Conservation (phyloP, 2,797 vertebrate genomes). For the Schizopygopsis pylzovi region DNA sequence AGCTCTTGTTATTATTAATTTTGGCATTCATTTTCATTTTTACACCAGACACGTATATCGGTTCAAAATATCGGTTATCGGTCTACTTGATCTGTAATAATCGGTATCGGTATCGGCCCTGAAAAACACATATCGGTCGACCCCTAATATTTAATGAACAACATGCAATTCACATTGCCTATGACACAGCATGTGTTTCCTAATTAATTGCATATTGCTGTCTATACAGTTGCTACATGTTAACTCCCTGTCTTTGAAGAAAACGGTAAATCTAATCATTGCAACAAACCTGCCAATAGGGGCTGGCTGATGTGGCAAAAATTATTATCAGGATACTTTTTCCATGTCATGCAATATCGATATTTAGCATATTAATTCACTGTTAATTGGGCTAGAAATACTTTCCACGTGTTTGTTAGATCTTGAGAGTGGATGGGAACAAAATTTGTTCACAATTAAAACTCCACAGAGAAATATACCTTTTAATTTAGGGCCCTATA, state of each 20-base stretch:
- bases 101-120: too few species aligned
- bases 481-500: neutral
- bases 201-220: slow-evolving; percentile 39
- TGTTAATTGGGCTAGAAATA: neutral
- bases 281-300: neutral
- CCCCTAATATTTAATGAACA: neutral
- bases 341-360: neutral
- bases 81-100: too few species aligned
- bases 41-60: too few species aligned
- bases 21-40: too few species aligned
- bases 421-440: neutral
- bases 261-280: slow-evolving; percentile 11
- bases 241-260: slow-evolving; percentile 32
- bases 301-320: neutral
- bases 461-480: neutral
- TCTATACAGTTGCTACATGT: slow-evolving; percentile 19
- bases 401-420: neutral
- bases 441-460: neutral
- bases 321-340: neutral
- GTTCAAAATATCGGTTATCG: too few species aligned
- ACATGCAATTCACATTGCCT: slow-evolving; percentile 9
- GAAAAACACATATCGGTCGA: too few species aligned
- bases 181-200: slow-evolving; percentile 19
- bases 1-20: too few species aligned
- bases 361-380: neutral